Evolutionary conservation across 2,888 invertebrate species (phyloP), one percentile per base, ranked within the genome.

Genomic region (Sphaerophoria rueppellii): DNA sequence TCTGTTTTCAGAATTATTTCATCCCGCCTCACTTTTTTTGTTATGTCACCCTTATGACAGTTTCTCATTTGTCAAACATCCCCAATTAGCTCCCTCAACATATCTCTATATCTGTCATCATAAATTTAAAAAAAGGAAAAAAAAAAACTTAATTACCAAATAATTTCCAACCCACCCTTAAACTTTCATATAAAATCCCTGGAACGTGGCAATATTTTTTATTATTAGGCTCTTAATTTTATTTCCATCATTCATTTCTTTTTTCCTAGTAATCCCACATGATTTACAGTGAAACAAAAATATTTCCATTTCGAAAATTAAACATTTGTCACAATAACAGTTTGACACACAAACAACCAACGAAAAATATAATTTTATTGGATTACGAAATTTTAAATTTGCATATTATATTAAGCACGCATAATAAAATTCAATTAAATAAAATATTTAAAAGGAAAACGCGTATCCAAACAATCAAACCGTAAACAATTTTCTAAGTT

Each of bases 351-450:
- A 24, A 37, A 6, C 37, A 0, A 11, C 6, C 14, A 6, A 50
- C 6, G 16, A 9, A 58, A 58, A 12, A 43, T 6, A 61, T 14
- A 37, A 9, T 43, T 40, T 40, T 60, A 70, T 82, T 58, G 63
- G 74, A 82, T 82, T 78, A 60, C 60, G 24, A 60, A 71, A 69
- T 78, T 67, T 69, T 65, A 37, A 63, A 78, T 82, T 75, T 78
- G 65, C 78, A 82, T 82, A 50, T 65, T 50, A 67, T 63, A 82
- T 82, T 79, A 82, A 71, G 37, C 58, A 71, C 46, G 58, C 35
- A n/a, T 60, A 71, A 82, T 74, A 70, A 74, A 78, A 65, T 78
- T 73, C 40, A 70, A 78, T 73, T 73, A 43, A 60, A 57, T 37
- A 70, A 46, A n/a, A 48, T 11, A 6, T 0, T 12, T 9, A 40